phyloP scores from a whole-genome alignment of 1,140 invertebrate species.

The Helicoverpa zea region DNA sequence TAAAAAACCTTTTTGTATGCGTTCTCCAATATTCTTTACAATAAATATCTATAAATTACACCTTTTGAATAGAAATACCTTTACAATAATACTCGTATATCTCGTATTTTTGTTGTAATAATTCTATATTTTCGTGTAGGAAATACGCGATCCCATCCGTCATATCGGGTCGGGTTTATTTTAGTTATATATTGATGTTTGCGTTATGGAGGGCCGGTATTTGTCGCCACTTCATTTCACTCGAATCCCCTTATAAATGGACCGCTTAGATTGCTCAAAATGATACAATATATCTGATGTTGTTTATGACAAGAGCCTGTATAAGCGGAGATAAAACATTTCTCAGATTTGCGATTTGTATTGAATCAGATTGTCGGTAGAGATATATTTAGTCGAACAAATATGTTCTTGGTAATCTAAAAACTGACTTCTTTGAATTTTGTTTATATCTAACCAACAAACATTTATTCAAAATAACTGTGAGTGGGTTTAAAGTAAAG shows the following conservation, averaged over 20 bases:
- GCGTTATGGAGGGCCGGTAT: slow-evolving; percentile 22
- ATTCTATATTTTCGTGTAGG: slow-evolving; percentile 34
- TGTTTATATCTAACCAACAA: background rate
- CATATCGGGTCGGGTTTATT: slow-evolving; percentile 36
- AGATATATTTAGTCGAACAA: background rate
- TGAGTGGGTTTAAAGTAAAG: no score
- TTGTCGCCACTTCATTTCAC: slow-evolving; percentile 42
- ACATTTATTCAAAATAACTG: no score
- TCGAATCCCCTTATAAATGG: slow-evolving; percentile 35
- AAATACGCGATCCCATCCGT: slow-evolving; percentile 33
- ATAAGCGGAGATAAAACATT: slow-evolving; percentile 28
- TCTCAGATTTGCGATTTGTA: slow-evolving; percentile 29
- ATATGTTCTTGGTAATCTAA: background rate
- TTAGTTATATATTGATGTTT: slow-evolving; percentile 42
- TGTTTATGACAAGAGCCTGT: slow-evolving; percentile 35
- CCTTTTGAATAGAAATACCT: slow-evolving; percentile 19
- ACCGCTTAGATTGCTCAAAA: slow-evolving; percentile 30
- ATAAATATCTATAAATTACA: slow-evolving; percentile 35
- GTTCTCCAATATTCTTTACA: background rate
- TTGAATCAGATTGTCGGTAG: background rate
- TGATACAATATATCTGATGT: slow-evolving; percentile 38
- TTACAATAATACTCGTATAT: slow-evolving; percentile 17
- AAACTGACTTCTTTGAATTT: background rate
- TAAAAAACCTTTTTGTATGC: slow-evolving; percentile 8
- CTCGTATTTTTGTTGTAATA: slow-evolving; percentile 35